Evolutionary conservation across 2,888 invertebrate species (phyloP).

Genomic region (Pristionchus exspectatus): DNA sequence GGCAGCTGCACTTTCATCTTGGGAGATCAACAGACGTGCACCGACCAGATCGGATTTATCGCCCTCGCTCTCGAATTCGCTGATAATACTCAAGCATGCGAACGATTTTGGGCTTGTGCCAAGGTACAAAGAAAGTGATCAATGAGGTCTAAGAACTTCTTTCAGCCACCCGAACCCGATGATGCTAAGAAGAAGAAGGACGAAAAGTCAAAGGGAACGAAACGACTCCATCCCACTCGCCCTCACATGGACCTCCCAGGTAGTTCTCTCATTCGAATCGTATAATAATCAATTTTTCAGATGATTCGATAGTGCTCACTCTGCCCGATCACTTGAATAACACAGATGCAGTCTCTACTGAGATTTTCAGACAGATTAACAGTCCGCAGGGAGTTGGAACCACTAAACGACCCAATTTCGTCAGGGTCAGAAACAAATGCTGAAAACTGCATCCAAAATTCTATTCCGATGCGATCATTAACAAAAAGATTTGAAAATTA

Average conservation of each 20-base stretch:
- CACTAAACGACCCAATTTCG: neutral
- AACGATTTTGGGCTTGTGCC: slow-evolving; percentile 49
- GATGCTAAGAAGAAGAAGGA: slow-evolving; percentile 25
- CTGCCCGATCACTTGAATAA: neutral
- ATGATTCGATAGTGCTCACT: neutral
- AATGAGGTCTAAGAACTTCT: too few relatives aligned
- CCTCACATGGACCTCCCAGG: neutral
- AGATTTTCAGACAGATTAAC: neutral
- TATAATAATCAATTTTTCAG: neutral
- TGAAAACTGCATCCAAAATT: too few relatives aligned
- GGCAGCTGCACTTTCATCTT: slow-evolving; percentile 33
- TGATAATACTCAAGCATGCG: slow-evolving; percentile 46
- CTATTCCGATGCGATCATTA: neutral
- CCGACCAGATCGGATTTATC: slow-evolving; percentile 46
- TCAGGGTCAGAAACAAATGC: neutral
- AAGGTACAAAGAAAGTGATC: slow-evolving; percentile 20
- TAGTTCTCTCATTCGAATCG: neutral
- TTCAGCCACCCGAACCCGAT: neutral
- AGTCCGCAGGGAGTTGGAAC: neutral
- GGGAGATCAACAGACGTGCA: slow-evolving; percentile 29
- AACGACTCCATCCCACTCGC: neutral
- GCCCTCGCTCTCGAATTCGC: slow-evolving; percentile 50
- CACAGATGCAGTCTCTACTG: neutral
- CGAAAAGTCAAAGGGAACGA: neutral
- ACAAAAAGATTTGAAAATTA: neutral